Base-by-base conservation (phyloP, 1,140 invertebrate species). In the Cecropterus lyciades region DNA sequence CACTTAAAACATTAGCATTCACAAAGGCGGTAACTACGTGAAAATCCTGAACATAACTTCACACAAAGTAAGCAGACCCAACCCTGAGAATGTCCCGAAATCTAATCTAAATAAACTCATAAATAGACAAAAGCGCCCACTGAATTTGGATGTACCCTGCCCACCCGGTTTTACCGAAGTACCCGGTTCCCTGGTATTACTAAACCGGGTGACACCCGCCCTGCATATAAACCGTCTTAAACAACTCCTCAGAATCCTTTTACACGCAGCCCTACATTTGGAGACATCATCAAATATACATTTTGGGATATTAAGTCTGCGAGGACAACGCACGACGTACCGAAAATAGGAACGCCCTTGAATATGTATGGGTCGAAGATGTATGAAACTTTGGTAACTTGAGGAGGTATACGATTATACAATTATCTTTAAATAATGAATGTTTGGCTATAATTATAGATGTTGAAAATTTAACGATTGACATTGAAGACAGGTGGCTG, bases 261-360 rank as follows among this genome's bases (percentile, higher is more conserved):
- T 76, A 79, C 79, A 71, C 66, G 75, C 57, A 57, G 14, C 69
- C 73, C 65, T 73, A 68, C 66, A 60, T 59, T 63, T 65, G 69
- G 71, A 70, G 70, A 78, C 75, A 78, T 85, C 82, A 83, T 85
- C 79, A 85, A 85, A 85, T 85, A 85, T 85, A 85, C 82, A 85
- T 85, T 85, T 83, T 59, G 72, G 74, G 60, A 72, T 76, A 80
- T 81, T 80, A 85, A 75, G 73, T 65, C 70, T 59, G 65, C 65
- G 65, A 75, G 70, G 64, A 67, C 64, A 73, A 73, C 72, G 72
- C 67, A 79, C 73, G 69, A 65, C 63, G 69, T 33, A 72, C 65
- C 49, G 65, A 59, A 71, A 74, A 68, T 65, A 68, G 65, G 48
- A 30, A 56, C 51, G 56, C 57, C 72, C 73, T 78, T 84, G 81